phyloP scores from a whole-genome alignment of 2,888 invertebrate species.

The Pyrrhia umbra region DNA sequence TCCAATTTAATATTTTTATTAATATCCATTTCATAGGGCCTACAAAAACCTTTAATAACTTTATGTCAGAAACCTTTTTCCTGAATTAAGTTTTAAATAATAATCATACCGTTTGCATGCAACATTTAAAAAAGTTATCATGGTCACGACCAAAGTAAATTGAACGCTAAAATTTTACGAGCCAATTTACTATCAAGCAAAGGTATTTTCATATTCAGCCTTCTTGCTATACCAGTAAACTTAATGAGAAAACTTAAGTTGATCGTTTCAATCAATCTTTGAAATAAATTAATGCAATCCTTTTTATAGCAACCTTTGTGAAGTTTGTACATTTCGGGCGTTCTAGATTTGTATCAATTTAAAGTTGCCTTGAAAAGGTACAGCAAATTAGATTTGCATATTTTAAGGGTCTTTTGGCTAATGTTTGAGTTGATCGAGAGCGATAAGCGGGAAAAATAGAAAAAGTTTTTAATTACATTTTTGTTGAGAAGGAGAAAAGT shows the following conservation, averaged over 20 bases:
- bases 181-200: slow-evolving; percentile 31
- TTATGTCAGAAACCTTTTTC: slow-evolving; percentile 7
- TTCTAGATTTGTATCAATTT: slow-evolving; percentile 59
- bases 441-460: slow-evolving; percentile 63
- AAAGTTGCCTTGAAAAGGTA: slow-evolving; percentile 57
- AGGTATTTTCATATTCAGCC: slow-evolving; percentile 40
- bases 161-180: slow-evolving; percentile 54
- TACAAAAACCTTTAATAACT: not conserved
- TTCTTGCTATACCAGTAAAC: slow-evolving; percentile 30
- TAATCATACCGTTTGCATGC: not conserved
- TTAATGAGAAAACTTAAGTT: slow-evolving; percentile 66
- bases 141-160: slow-evolving; percentile 25
- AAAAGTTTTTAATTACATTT: slow-evolving; percentile 67
- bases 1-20: too few relatives aligned
- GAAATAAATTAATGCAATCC: slow-evolving; percentile 66
- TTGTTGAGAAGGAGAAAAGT: slow-evolving; percentile 4
- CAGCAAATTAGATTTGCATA: slow-evolving; percentile 68
- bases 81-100: slow-evolving; percentile 19
- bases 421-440: slow-evolving; percentile 64
- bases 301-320: slow-evolving; percentile 51
- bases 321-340: slow-evolving; percentile 54
- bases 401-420: slow-evolving; percentile 60
- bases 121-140: not conserved
- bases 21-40: too few relatives aligned
- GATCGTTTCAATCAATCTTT: slow-evolving; percentile 65